Base-by-base conservation (phyloP, 2,888 invertebrate genomes). In the Bhutanitis thaidina region DNA sequence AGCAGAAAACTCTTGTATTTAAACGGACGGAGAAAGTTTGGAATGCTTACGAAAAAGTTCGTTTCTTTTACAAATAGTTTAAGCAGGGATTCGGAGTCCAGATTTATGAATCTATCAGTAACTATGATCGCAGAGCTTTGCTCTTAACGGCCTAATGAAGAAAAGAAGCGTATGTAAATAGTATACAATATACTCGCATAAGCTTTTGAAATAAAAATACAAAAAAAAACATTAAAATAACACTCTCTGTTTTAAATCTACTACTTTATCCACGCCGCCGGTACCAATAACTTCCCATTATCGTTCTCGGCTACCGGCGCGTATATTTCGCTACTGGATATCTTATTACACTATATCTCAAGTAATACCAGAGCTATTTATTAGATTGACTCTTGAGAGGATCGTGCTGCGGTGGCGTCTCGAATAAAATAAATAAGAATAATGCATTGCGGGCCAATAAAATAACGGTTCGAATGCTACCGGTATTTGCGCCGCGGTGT, bases 341-440 rank as follows among this genome's bases (percentile, higher is more conserved):
- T 80, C 80, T 80, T 82, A 81, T 81, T 84, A 78, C 50, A 75
- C 75, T 74, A 80, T 80, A 82, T 80, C 70, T 65, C 68, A 63
- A 67, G 77, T 77, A 77, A 80, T 81, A 79, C 77, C 69, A 68
- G 71, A 65, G 65, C 78, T 84, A 87, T 87, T 87, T 87, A 85
- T 87, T 85, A 75, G 85, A 88, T 88, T 86, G 85, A 87, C 82
- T 82, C 89, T 88, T 87, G 88, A 80, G 70, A 74, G 67, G 66
- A 52, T 52, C 52, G 52, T 52, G 52, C 46, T 69, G 69, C 83
- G 70, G 84, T 78, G 59, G 57, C 62, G 61, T 61, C 60, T 65
- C 69, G 37, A 72, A 74, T 77, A 77, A 80, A 81, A 80, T 84
- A 82, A 83, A 80, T 82, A 84, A 74, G 82, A 71, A 71, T 69